phyloP scores from a whole-genome alignment of 2,888 invertebrate species.

The Ornithoptera alexandrae region DNA sequence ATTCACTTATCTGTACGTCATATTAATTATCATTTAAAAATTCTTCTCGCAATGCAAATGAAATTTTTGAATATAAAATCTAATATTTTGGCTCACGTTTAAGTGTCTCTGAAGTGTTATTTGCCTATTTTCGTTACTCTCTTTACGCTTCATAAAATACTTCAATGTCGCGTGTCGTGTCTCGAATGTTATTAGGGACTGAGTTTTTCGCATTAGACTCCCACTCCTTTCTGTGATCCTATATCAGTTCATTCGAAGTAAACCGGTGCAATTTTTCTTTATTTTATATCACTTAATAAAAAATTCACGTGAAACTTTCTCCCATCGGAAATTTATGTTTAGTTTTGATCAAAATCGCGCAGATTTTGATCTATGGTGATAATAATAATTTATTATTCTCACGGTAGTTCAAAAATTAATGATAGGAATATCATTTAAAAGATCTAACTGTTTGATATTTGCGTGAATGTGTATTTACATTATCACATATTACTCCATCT shows the following conservation, averaged over 20 bases:
- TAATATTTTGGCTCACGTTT: slow-evolving; percentile 2
- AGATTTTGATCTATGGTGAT: too few relatives aligned
- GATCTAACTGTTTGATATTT: too few relatives aligned
- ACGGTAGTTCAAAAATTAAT: too few relatives aligned
- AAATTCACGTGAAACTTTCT: too few relatives aligned
- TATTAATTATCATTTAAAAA: slow-evolving; percentile 21
- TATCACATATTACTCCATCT: slow-evolving; percentile 8
- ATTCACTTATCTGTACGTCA: slow-evolving; percentile 13
- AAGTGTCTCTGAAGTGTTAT: slow-evolving; percentile 3
- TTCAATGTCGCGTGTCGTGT: slow-evolving; percentile 33
- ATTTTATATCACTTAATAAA: too few relatives aligned
- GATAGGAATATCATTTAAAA: too few relatives aligned
- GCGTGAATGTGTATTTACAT: too few relatives aligned
- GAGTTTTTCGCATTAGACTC: slow-evolving; percentile 9
- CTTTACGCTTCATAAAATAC: slow-evolving; percentile 30
- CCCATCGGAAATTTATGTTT: too few relatives aligned
- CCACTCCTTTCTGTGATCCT: slow-evolving; percentile 7
- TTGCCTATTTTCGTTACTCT: slow-evolving; percentile 17
- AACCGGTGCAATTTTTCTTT: neutral
- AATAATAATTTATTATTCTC: too few relatives aligned
- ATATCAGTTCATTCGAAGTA: slow-evolving; percentile 6
- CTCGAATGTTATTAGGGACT: slow-evolving; percentile 30
- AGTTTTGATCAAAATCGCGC: too few relatives aligned
- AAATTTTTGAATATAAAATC: neutral
- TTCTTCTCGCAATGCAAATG: neutral